Conservation (phyloP, 2,113 vertebrate genomes). For the Abramis brama region DNA sequence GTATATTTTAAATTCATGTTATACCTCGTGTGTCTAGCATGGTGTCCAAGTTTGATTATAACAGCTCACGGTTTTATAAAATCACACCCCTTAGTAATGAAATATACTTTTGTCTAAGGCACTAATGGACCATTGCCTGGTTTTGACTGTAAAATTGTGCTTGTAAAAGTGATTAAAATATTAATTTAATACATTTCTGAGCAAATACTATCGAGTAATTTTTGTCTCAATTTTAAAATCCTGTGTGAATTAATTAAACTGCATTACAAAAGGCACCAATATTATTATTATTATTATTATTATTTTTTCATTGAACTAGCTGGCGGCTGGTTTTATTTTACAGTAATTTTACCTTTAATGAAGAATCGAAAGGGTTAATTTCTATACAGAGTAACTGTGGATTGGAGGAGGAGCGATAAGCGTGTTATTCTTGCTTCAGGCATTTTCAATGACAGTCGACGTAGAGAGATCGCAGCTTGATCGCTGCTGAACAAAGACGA, state of each 20-base stretch:
- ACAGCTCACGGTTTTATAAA: slow-evolving; percentile 59
- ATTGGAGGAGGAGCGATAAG: not conserved
- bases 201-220: slow-evolving; percentile 60
- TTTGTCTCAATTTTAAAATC: slow-evolving; percentile 24
- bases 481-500: not conserved
- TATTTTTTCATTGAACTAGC: too few species aligned
- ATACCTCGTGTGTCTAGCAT: slow-evolving; percentile 59
- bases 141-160: slow-evolving; percentile 79
- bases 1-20: not conserved
- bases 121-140: slow-evolving; percentile 79
- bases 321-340: not conserved
- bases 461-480: not conserved
- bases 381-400: not conserved
- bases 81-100: slow-evolving; percentile 67
- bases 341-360: not conserved
- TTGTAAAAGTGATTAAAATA: slow-evolving; percentile 79
- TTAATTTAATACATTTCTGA: slow-evolving; percentile 81
- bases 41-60: slow-evolving; percentile 48
- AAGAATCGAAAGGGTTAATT: not conserved
- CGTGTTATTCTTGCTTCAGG: not conserved
- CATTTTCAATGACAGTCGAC: slow-evolving; percentile 4
- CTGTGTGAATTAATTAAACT: not conserved
- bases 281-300: too few species aligned
- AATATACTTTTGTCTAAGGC: slow-evolving; percentile 75
- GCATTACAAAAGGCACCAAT: not conserved